A percentile compares a stretch with the other conserved stretches of the same genome.
phyloP scores from a whole-genome alignment of 2,113 vertebrate genomes.

The Callaeas wilsoni region DNA sequence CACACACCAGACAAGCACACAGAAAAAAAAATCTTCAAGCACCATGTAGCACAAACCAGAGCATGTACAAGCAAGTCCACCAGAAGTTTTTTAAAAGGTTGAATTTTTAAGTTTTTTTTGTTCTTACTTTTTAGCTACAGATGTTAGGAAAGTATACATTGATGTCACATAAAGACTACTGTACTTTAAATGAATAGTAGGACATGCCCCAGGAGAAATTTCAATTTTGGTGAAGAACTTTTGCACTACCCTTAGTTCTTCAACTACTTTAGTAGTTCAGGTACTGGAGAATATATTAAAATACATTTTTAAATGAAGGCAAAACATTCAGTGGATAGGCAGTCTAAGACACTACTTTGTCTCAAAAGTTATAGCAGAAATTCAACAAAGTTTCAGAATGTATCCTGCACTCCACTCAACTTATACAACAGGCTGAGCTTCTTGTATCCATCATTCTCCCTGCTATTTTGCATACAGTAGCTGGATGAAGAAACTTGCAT shows the following conservation, averaged over 20 bases:
- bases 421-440: not conserved
- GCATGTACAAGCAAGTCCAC: not conserved
- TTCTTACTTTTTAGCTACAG: not conserved
- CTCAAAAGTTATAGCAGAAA: not conserved
- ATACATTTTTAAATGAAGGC: not conserved
- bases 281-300: not conserved
- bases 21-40: not conserved
- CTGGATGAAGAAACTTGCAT: not conserved
- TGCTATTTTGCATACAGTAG: not conserved
- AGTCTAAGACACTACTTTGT: not conserved
- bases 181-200: not conserved
- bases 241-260: not conserved
- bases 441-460: not conserved
- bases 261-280: not conserved
- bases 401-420: not conserved
- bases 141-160: not conserved
- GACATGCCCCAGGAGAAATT: not conserved
- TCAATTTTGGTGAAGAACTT: not conserved
- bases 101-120: not conserved
- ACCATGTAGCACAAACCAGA: not conserved
- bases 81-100: not conserved
- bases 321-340: not conserved
- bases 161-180: not conserved
- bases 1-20: not conserved
- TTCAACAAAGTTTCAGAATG: not conserved